Evolutionary conservation across 2,888 invertebrate genomes (phyloP), one percentile per base, ranked within the genome.

Genomic region (Heliconius hortense): DNA sequence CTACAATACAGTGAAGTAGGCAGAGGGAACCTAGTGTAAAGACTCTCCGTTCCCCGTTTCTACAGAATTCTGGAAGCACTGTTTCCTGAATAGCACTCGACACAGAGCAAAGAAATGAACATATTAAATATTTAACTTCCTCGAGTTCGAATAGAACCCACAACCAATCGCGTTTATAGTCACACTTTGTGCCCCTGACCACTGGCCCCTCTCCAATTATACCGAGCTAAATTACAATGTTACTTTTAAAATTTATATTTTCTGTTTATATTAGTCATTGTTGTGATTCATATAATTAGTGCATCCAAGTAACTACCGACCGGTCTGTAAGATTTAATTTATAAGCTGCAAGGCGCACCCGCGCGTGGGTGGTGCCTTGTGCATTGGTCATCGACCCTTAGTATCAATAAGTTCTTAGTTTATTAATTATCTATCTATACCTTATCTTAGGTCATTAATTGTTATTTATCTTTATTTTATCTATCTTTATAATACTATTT

Each of bases 251-350:
- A 64, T 68, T 21, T 68, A 18, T 48, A 53, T 53, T 53, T 48
- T 53, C 67, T 53, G 28, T n/a, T 53, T n/a, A 31, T 48, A 53
- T 31, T 56, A n/a, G 31, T 53, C n/a, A 31, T 69, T 31, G 7
- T 69, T 56, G 53, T 69, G 53, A 69, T 69, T 69, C 68, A 60
- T 71, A 24, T 43, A 43, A 26, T 26, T 60, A 71, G 71, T 60
- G 26, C 67, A 66, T 31, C 53, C 71, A 75, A 66, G 72, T 72
- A 26, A 48, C 66, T 18, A 48, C 64, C 35, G 66, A 75, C 75
- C 72, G 72, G 75, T 72, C 59, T 60, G 60, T 21, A 31, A 62
- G 75, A 21, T 75, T 75, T 71, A 72, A 75, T 71, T 66, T 75
- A 75, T 72, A 75, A 63, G 15, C 60, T 43, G 53, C 28, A 66